phyloP scores from a whole-genome alignment of 2,113 vertebrate genomes.

The Excalfactoria chinensis region DNA sequence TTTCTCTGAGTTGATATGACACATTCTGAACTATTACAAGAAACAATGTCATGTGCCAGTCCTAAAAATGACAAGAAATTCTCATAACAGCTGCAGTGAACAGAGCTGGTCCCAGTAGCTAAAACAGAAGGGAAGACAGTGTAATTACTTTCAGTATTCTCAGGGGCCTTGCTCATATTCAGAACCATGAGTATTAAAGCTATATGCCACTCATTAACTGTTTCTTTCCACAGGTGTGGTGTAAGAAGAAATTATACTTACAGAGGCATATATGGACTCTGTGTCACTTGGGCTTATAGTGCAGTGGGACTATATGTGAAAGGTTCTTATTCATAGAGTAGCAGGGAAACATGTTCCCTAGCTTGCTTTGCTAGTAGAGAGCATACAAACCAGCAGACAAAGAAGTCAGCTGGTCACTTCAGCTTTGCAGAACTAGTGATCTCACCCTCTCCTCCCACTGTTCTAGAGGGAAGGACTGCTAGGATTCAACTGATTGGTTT shows the following conservation, averaged over 20 bases:
- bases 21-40: not conserved
- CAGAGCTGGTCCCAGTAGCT: not conserved
- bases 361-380: not conserved
- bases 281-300: not conserved
- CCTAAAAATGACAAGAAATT: not conserved
- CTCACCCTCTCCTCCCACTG: slow-evolving; percentile 38
- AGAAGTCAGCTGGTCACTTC: slow-evolving; percentile 52
- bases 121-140: not conserved
- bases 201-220: not conserved
- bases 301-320: not conserved
- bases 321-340: not conserved
- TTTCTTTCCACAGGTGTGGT: not conserved
- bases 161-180: not conserved
- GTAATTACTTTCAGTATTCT: not conserved
- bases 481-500: not conserved
- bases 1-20: not conserved
- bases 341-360: not conserved
- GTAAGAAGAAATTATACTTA: not conserved
- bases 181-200: not conserved
- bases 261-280: not conserved
- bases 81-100: slow-evolving; percentile 2
- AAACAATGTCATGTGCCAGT: not conserved
- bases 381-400: slow-evolving; percentile 16
- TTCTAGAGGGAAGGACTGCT: not conserved
- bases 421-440: slow-evolving; percentile 18